Evolutionary conservation across 1,140 invertebrate genomes (phyloP), one percentile per base, ranked within the genome.

Genomic region (Habropoda laboriosa): DNA sequence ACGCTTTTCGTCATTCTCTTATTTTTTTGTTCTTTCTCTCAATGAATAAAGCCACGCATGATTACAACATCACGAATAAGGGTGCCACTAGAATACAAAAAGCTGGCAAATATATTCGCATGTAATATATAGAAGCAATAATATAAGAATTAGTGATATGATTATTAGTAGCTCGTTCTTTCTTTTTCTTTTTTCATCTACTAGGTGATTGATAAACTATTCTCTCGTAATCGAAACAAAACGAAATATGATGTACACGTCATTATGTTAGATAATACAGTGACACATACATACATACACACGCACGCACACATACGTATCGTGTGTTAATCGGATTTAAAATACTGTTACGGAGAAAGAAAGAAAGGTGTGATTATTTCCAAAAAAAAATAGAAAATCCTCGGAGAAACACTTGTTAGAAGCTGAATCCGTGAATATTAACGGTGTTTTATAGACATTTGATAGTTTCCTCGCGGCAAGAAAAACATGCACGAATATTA

Each of bases 1-100:
- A 51, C 55, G 45, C 12, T 35, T 67, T 30, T 16, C 35, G 8
- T 63, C n/a, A n/a, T n/a, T n/a, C n/a, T n/a, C n/a, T 45, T 74
- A 45, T 74, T n/a, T n/a, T n/a, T n/a, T n/a, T n/a, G n/a, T n/a
- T n/a, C n/a, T n/a, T n/a, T n/a, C n/a, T n/a, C n/a, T n/a, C n/a
- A n/a, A n/a, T n/a, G n/a, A n/a, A 66, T 64, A 70, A 64, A 49
- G 64, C 68, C 55, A 21, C 35, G 49, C 57, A 83, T 72, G 51
- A 83, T 83, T 60, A 64, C 27, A 63, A 63, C 45, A 45, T 83
- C 64, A 79, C 75, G 70, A 85, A 30, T 40, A 40, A 80, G 40
- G 53, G 40, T 74, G 76, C 51, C 53, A 79, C 57, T 79, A 84
- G 83, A 79, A 74, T 79, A 83, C 49, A 70, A 84, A n/a, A 84